phyloP scores from a whole-genome alignment of 2,888 invertebrate species.

The Andrena chrysosceles region DNA sequence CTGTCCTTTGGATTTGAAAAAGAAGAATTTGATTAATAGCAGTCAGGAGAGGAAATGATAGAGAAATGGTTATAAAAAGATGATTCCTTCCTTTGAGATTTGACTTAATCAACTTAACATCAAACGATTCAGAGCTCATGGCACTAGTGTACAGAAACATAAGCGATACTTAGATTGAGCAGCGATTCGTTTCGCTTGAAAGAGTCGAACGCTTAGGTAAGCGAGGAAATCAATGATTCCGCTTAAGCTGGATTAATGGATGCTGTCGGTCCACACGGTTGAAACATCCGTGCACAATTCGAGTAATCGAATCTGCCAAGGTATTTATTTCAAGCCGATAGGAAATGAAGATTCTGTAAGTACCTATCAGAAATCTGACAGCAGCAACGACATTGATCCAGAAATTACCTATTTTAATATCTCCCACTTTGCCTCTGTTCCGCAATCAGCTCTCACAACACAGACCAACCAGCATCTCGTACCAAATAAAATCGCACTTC shows the following conservation, averaged over 20 bases:
- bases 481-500: not conserved
- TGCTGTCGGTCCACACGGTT: constrained; percentile 56
- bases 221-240: constrained; percentile 65
- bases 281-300: constrained; percentile 74
- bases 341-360: constrained; percentile 1
- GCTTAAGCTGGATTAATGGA: constrained; percentile 66
- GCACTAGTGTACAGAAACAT: not conserved
- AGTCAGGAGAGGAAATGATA: not conserved
- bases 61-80: not conserved
- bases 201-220: constrained; percentile 44
- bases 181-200: constrained; percentile 34
- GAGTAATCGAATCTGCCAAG: constrained; percentile 70
- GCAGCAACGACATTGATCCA: not conserved
- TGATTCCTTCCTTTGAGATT: not conserved
- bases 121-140: not conserved
- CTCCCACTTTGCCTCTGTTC: not conserved
- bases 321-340: constrained; percentile 49
- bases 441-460: not conserved
- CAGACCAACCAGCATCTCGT: not conserved
- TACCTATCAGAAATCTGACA: not conserved
- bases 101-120: not conserved
- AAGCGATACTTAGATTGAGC: constrained; percentile 20
- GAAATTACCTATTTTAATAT: not conserved
- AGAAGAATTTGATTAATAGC: not conserved
- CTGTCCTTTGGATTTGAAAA: not conserved